phyloP scores from a whole-genome alignment of 1,140 invertebrate genomes.

The Pteromalus puparum region DNA sequence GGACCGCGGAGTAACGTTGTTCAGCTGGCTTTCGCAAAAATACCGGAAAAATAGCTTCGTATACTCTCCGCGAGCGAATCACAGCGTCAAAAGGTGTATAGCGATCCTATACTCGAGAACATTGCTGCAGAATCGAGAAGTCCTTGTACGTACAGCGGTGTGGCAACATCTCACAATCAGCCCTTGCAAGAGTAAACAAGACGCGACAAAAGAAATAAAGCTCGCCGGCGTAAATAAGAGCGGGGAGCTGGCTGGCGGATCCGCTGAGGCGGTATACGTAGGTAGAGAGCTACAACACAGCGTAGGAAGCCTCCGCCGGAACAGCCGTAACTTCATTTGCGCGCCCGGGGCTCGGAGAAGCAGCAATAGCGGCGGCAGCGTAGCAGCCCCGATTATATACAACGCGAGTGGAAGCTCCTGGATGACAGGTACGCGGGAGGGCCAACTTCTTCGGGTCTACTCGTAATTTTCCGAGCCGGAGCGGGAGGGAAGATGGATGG shows the following conservation, averaged over 20 bases:
- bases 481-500: conserved; percentile 9
- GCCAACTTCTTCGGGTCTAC: not conserved
- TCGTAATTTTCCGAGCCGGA: conserved; percentile 10
- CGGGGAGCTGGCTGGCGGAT: not conserved
- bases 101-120: not conserved
- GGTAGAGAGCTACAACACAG: not conserved
- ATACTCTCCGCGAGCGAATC: no score
- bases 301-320: not conserved
- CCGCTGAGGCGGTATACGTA: not conserved
- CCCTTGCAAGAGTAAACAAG: not conserved
- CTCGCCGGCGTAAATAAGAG: not conserved
- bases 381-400: not conserved
- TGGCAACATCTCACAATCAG: not conserved
- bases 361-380: no score
- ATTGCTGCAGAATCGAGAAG: not conserved
- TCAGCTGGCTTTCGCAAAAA: not conserved
- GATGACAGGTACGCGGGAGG: not conserved
- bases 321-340: conserved; percentile 27
- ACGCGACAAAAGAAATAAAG: not conserved
- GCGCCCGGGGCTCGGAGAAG: not conserved
- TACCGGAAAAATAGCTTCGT: not conserved
- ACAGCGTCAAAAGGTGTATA: not conserved
- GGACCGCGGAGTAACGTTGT: not conserved
- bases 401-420: not conserved
- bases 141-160: not conserved